Evolutionary conservation across 2,888 invertebrate genomes (phyloP).

Genomic region (Cinara cedri): DNA sequence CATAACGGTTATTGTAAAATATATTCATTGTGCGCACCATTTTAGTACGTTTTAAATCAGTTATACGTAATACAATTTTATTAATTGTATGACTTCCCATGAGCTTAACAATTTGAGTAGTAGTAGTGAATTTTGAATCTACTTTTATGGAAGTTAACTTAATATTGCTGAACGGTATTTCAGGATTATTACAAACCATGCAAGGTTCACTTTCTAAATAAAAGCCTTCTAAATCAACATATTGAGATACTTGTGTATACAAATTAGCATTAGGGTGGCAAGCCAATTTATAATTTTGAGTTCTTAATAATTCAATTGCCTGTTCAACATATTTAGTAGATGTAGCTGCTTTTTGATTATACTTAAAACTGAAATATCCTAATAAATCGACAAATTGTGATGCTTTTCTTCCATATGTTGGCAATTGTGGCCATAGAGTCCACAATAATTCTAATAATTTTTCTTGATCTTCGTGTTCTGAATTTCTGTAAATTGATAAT

Average conservation of each 20-base stretch:
- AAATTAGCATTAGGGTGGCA: conserved; percentile 93
- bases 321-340: conserved; percentile 70
- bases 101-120: conserved; percentile 95
- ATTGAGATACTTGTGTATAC: conserved; percentile 90
- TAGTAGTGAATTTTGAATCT: conserved; percentile 97
- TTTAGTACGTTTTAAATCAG: conserved; percentile 94
- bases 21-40: conserved; percentile 96
- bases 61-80: conserved; percentile 88
- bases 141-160: conserved; percentile 92
- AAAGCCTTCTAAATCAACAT: conserved; percentile 93
- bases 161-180: conserved; percentile 87
- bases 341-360: conserved; percentile 65
- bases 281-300: conserved; percentile 86
- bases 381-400: conserved; percentile 96
- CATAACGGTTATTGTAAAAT: conserved; percentile 94
- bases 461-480: conserved; percentile 77
- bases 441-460: conserved; percentile 82
- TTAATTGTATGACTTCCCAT: conserved; percentile 95
- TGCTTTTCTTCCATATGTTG: conserved; percentile 90
- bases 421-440: conserved; percentile 89
- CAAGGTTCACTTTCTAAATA: conserved; percentile 97
- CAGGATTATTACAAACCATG: conserved; percentile 96
- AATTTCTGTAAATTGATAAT: conserved; percentile 78
- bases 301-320: conserved; percentile 81
- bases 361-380: conserved; percentile 91